Evolutionary conservation across 2,888 invertebrate species (phyloP).

Genomic region (Acrobasis repandana): DNA sequence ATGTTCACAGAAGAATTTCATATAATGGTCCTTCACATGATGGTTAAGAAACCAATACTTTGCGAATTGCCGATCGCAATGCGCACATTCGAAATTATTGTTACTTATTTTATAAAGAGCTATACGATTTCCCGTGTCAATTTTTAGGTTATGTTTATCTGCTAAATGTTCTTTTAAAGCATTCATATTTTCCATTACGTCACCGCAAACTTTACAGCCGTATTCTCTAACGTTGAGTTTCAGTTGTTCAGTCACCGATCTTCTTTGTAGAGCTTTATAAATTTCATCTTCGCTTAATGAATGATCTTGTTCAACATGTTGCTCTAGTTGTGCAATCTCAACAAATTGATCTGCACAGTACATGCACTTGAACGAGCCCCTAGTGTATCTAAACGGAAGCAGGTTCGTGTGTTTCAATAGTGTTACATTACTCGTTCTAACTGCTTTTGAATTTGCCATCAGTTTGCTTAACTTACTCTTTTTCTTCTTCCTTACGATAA

Average conservation of each 20-base stretch:
- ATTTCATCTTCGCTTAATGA: not conserved
- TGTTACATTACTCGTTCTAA: not conserved
- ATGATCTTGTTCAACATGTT: not conserved
- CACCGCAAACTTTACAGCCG: constrained; percentile 29
- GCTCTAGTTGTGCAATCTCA: not conserved
- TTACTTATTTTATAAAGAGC: constrained; percentile 24
- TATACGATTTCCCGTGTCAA: constrained; percentile 22
- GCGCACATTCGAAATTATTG: constrained; percentile 15
- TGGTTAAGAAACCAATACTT: constrained; percentile 29
- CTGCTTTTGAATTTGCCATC: no score
- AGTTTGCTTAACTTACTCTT: not conserved
- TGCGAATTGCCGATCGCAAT: constrained; percentile 17
- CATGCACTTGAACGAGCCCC: not conserved
- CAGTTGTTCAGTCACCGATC: not conserved
- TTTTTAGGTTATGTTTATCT: constrained; percentile 20
- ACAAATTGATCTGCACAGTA: not conserved
- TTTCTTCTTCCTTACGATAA: not conserved
- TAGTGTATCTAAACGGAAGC: not conserved
- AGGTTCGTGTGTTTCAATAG: not conserved
- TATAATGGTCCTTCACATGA: constrained; percentile 50
- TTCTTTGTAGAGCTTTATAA: not conserved
- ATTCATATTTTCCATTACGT: constrained; percentile 15
- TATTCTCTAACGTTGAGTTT: constrained; percentile 11
- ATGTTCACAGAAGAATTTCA: constrained; percentile 47
- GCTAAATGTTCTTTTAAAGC: constrained; percentile 26